phyloP scores from a whole-genome alignment of 2,113 vertebrate species.

The Mixornis gularis region DNA sequence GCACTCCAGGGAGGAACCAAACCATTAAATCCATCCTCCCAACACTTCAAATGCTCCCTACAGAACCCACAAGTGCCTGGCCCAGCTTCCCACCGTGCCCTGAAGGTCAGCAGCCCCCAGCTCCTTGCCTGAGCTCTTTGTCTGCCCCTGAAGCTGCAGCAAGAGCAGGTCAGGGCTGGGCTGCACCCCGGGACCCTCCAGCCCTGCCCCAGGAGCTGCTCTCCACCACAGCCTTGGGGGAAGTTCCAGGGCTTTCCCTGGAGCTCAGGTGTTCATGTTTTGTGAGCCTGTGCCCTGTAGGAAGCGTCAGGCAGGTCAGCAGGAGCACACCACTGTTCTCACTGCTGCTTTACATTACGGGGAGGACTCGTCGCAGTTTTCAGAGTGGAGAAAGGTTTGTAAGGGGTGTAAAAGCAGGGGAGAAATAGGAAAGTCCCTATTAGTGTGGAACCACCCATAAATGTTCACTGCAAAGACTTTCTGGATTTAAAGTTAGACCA shows the following conservation, averaged over 20 bases:
- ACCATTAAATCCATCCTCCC: background rate
- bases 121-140: accelerated
- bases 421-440: background rate
- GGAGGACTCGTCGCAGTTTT: accelerated
- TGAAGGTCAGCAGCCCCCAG: background rate
- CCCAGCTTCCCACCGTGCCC: background rate
- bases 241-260: accelerated
- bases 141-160: background rate
- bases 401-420: background rate
- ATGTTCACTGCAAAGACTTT: no score
- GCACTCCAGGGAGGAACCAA: background rate
- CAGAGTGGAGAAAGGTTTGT: background rate
- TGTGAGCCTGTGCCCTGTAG: accelerated
- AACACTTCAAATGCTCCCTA: accelerated
- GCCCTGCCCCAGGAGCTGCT: background rate
- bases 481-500: no score
- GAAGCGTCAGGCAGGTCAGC: background rate
- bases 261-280: accelerated
- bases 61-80: accelerated
- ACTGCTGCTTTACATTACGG: accelerated
- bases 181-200: accelerated
- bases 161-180: background rate
- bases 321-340: background rate
- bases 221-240: background rate
- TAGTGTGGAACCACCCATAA: no score